Evolutionary conservation across 2,113 vertebrate species (phyloP), one percentile per base, ranked within the genome.

Genomic region (Aspiorhynchus laticeps): DNA sequence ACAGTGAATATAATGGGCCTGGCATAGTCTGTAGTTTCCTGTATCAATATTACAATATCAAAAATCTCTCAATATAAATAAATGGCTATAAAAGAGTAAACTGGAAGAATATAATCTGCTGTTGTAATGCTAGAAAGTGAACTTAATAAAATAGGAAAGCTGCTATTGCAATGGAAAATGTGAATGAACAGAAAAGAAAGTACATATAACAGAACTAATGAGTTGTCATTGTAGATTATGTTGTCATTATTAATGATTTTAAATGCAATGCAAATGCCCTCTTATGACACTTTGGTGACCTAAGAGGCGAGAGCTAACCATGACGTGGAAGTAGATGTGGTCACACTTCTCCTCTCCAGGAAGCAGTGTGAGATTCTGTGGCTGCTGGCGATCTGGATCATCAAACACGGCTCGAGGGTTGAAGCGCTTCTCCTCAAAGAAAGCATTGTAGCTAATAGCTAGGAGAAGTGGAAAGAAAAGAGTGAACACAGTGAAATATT

Each of bases 21-120:
- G 78, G 97, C 95, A 0, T 98, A 98, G 92, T 99, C 98, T 0
- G 97, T 96, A 0, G 97, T 97, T 90, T 99, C 98, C 98, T 99
- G 85, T 0, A 24, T 46, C 15, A 87, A 80, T 8, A 87, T 1
- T 41, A 86, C 12, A 5, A 56, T 9, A 79, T 28, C 28, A 51
- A 43, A 87, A 76, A 31, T 65, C 74, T 41, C 36, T 17, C 9
- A 33, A 24, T 80, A 3, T 46, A 76, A 76, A 46, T 75, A 75
- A 26, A 76, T 76, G 41, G n/a, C 73, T 46, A 76, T 46, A 17
- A 48, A 76, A 76, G 41, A 46, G 41, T 48, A 26, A 46, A 43
- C 41, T 46, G 76, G 26, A 51, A 78, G 17, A 78, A 78, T 17
- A 31, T 31, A 48, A 78, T 51, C 17, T 78, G 46, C 17, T 78